Evolutionary conservation across 1,140 invertebrate genomes (phyloP).

Genomic region (Aporrectodea caliginosa): DNA sequence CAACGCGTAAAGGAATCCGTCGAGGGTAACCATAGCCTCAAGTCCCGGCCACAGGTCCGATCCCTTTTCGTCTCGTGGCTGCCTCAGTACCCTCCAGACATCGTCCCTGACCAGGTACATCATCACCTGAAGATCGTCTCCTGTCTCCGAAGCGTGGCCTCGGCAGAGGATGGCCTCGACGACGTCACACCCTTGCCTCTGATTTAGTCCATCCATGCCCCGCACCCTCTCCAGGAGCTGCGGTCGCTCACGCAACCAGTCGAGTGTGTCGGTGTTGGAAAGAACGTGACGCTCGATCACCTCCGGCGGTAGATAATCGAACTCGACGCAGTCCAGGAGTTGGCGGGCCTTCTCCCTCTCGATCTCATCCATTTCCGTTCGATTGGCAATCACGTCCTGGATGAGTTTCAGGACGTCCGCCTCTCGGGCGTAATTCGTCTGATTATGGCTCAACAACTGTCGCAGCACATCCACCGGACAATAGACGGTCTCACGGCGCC

Average conservation of each 20-base stretch:
- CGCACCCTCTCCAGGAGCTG: not conserved
- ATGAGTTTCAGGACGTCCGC: not conserved
- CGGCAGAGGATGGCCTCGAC: not conserved
- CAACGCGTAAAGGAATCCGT: not conserved
- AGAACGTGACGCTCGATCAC: not conserved
- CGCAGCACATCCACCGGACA: not conserved
- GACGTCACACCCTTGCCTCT: not conserved
- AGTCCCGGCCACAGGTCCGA: not conserved
- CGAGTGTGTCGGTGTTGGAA: not conserved
- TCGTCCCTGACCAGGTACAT: not conserved
- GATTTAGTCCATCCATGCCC: not conserved
- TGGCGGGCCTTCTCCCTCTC: not conserved
- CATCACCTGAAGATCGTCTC: not conserved
- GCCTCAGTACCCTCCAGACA: not conserved
- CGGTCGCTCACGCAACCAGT: not conserved
- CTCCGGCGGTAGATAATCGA: not conserved
- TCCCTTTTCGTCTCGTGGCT: not conserved
- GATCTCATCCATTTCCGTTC: not conserved
- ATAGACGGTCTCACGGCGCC: not conserved
- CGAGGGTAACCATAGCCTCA: not conserved
- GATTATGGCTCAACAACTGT: not conserved
- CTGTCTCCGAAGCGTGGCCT: not conserved
- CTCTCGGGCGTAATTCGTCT: not conserved
- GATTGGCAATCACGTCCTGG: not conserved
- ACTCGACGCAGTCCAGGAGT: not conserved